phyloP scores from a whole-genome alignment of 2,888 invertebrate genomes.

The Temnothorax ravouxi region DNA sequence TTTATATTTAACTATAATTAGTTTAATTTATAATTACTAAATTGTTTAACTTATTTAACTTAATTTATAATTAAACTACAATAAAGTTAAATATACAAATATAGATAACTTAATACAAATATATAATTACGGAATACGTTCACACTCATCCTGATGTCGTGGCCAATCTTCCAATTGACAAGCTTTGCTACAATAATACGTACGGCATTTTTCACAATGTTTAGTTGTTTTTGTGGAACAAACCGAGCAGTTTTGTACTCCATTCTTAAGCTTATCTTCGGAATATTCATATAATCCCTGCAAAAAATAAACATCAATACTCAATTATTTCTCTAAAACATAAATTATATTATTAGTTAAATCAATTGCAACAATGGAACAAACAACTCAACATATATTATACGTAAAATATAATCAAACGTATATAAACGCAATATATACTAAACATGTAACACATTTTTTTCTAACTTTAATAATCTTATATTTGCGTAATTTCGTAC shows the following conservation, averaged over 20 bases:
- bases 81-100: not conserved
- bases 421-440: no score
- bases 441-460: not conserved
- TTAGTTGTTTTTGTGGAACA: conserved; percentile 67
- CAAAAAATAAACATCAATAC: conserved; percentile 35
- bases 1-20: not conserved
- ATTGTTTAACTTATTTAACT: no score
- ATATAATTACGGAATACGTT: conserved; percentile 78
- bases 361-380: not conserved
- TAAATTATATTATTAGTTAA: not conserved
- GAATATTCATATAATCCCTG: conserved; percentile 80
- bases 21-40: not conserved
- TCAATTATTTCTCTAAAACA: not conserved
- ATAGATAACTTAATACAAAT: not conserved
- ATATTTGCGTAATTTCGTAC: conserved; percentile 60
- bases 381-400: not conserved
- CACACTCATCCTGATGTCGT: conserved; percentile 78
- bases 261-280: conserved; percentile 64
- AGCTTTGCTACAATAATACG: conserved; percentile 79
- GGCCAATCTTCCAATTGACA: conserved; percentile 83
- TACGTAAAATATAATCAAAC: no score
- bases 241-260: conserved; percentile 74
- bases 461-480: not conserved
- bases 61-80: no score
- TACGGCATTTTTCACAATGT: conserved; percentile 73